These are phyloP conservation scores for Poecile montanus DNA, from an alignment of 2,797 vertebrate genomes.

Conservation along the genomic window DNA sequence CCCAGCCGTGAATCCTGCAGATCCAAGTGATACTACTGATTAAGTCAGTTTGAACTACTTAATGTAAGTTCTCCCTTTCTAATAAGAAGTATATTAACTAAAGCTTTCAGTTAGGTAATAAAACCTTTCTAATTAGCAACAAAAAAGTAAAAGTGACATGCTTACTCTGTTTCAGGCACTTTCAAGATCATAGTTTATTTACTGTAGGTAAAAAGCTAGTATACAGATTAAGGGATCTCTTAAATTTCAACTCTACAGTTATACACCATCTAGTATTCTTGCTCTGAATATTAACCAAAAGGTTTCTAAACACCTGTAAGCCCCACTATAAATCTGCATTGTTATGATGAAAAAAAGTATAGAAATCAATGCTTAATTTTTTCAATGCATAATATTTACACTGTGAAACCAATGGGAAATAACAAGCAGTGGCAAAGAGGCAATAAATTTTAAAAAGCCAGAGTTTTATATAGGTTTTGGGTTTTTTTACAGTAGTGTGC, in stretches of 20 bases:
- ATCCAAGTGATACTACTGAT: not conserved
- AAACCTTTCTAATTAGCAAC: conserved; percentile 47
- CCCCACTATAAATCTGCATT: conserved; percentile 71
- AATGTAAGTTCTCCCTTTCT: conserved; percentile 12
- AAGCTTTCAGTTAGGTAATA: conserved; percentile 53
- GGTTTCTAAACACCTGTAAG: conserved; percentile 75
- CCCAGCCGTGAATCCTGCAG: not conserved
- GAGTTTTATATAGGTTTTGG: not conserved
- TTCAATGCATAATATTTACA: conserved; percentile 79
- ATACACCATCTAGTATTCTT: conserved; percentile 76
- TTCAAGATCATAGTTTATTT: conserved; percentile 94
- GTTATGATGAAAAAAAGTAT: conserved; percentile 47
- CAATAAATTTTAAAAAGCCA: conserved; percentile 72
- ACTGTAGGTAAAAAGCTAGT: conserved; percentile 94
- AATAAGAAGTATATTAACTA: conserved; percentile 44
- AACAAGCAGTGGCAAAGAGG: conserved; percentile 74
- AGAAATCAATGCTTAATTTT: conserved; percentile 65
- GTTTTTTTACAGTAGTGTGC: conserved; percentile 70
- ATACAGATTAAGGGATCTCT: conserved; percentile 88
- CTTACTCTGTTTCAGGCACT: conserved; percentile 92
- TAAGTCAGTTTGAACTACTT: not conserved
- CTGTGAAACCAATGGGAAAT: conserved; percentile 69
- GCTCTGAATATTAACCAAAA: conserved; percentile 68
- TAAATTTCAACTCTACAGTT: conserved; percentile 88
- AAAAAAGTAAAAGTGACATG: conserved; percentile 68